Conservation (phyloP, 2,113 vertebrate species). For the Pluvialis apricaria region DNA sequence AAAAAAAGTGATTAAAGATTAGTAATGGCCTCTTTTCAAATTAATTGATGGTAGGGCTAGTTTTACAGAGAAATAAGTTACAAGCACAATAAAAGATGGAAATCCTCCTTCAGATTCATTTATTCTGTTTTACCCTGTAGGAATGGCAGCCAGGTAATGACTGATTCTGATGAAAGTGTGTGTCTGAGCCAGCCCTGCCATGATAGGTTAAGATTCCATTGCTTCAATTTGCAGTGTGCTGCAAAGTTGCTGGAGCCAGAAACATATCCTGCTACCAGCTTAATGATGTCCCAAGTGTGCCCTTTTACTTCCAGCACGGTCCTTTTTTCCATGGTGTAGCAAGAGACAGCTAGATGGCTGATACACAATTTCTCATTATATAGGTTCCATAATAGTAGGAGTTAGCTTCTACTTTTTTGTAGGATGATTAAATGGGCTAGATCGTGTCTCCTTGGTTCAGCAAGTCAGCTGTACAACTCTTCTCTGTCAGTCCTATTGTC, state of each 20-base stretch:
- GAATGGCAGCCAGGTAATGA: neutral
- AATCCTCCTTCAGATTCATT: neutral
- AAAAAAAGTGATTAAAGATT: neutral
- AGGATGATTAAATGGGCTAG: neutral
- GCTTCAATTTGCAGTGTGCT: neutral
- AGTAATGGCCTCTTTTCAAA: neutral
- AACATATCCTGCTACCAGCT: neutral
- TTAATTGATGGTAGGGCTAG: neutral
- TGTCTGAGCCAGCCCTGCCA: neutral
- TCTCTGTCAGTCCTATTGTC: neutral
- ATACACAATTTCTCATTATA: neutral
- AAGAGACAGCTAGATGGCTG: neutral
- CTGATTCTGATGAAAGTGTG: neutral
- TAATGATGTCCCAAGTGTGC: neutral
- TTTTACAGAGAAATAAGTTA: neutral
- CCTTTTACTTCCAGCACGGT: neutral
- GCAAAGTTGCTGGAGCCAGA: neutral
- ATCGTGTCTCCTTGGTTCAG: neutral
- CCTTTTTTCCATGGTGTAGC: neutral
- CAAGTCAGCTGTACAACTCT: neutral
- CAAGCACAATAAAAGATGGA: neutral
- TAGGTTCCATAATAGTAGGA: neutral
- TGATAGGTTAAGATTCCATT: neutral
- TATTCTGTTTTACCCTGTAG: neutral
- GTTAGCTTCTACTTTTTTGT: neutral